phyloP scores from a whole-genome alignment of 2,113 vertebrate species.

The Condylura cristata region DNA sequence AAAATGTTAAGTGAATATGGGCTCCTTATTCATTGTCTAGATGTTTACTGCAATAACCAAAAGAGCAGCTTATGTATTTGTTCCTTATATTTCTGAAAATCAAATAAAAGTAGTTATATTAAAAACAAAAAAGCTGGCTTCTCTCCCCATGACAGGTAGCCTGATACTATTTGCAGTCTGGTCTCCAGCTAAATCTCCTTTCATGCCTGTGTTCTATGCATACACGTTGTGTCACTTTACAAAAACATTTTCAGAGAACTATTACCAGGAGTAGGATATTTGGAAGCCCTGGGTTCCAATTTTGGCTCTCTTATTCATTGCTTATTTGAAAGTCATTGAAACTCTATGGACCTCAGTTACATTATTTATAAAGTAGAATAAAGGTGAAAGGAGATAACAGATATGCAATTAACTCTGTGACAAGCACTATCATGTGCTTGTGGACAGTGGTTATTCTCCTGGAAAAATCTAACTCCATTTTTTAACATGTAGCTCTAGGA shows the following conservation, averaged over 20 bases:
- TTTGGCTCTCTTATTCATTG: neutral
- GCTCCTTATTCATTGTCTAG: constrained; percentile 50
- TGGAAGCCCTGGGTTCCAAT: neutral
- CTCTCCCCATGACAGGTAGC: neutral
- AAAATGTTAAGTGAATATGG: constrained; percentile 60
- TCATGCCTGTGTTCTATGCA: neutral
- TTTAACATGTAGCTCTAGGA: neutral
- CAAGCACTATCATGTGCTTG: neutral
- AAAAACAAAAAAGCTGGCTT: neutral
- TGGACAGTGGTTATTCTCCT: neutral
- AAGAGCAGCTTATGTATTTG: neutral
- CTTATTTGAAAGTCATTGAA: neutral
- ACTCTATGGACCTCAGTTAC: neutral
- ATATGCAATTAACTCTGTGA: neutral
- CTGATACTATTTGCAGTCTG: neutral
- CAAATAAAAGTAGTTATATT: neutral
- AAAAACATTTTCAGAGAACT: neutral
- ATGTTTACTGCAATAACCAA: neutral
- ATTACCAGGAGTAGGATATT: neutral
- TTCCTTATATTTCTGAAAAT: constrained; percentile 24
- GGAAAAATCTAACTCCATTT: neutral
- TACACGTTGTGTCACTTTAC: neutral
- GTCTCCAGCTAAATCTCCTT: neutral
- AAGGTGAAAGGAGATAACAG: neutral
- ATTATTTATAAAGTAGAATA: neutral